phyloP scores from a whole-genome alignment of 2,113 vertebrate species.

The Notechis scutatus region DNA sequence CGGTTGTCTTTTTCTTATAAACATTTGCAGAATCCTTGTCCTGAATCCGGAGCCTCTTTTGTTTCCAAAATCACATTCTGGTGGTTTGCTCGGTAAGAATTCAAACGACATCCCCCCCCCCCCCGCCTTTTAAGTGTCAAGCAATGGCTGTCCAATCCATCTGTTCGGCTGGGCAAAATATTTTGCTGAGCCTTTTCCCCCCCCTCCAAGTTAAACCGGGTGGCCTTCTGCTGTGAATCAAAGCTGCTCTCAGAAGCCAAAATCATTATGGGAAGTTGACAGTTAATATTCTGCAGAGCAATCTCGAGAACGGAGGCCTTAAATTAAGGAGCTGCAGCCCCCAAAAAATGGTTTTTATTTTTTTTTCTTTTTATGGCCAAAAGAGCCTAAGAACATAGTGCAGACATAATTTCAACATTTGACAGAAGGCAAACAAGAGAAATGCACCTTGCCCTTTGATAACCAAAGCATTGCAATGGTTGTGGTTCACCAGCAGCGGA shows the following conservation, averaged over 20 bases:
- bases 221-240: background rate
- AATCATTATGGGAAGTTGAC: background rate
- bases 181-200: background rate
- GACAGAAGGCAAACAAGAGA: background rate
- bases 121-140: background rate
- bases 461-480: background rate
- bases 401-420: background rate
- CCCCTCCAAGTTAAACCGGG: background rate
- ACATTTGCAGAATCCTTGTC: slow-evolving; percentile 84
- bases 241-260: background rate
- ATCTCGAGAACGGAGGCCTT: background rate
- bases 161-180: background rate
- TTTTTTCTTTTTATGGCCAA: background rate
- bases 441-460: background rate
- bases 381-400: background rate
- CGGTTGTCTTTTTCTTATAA: slow-evolving; percentile 38
- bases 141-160: background rate
- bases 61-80: slow-evolving; percentile 90
- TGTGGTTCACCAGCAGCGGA: no score
- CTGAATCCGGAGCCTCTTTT: slow-evolving; percentile 83
- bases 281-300: background rate
- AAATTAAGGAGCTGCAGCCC: background rate
- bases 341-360: background rate
- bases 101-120: rapidly evolving
- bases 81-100: slow-evolving; percentile 92